phyloP scores from a whole-genome alignment of 1,140 invertebrate genomes.

The Lepidotrigona ventralis region DNA sequence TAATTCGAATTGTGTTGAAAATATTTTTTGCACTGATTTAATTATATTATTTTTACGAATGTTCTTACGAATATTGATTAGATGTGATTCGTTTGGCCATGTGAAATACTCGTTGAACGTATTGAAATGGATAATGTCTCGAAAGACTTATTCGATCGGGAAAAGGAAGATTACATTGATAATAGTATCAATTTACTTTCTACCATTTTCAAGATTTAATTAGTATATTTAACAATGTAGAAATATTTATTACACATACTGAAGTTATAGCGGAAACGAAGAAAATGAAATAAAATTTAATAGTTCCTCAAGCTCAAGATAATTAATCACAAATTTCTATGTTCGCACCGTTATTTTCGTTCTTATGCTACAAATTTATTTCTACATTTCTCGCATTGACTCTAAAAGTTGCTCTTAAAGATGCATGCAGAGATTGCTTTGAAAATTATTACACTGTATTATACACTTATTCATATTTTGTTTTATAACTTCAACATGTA shows the following conservation, averaged over 20 bases:
- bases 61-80: too few species aligned
- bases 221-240: not conserved
- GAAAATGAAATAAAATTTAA: not conserved
- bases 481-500: not conserved
- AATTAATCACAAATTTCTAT: constrained; percentile 20
- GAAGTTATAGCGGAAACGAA: not conserved
- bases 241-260: not conserved
- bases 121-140: too few species aligned
- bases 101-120: too few species aligned
- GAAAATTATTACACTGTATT: not conserved
- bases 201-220: not conserved
- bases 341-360: constrained; percentile 37
- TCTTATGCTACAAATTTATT: constrained; percentile 28
- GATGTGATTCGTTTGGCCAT: too few species aligned
- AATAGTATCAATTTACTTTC: not conserved
- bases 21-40: not conserved
- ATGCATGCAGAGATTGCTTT: not conserved
- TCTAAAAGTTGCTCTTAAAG: not conserved
- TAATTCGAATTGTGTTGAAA: not conserved
- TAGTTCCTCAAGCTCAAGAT: constrained; percentile 24
- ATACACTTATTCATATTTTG: too few species aligned
- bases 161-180: not conserved
- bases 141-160: too few species aligned
- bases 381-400: constrained; percentile 16
- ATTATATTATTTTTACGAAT: too few species aligned